Percentiles rank a stretch among this genome's conserved stretches.
Evolutionary conservation across 2,888 invertebrate species (phyloP).

Genomic region (Ichneumon xanthorius): DNA sequence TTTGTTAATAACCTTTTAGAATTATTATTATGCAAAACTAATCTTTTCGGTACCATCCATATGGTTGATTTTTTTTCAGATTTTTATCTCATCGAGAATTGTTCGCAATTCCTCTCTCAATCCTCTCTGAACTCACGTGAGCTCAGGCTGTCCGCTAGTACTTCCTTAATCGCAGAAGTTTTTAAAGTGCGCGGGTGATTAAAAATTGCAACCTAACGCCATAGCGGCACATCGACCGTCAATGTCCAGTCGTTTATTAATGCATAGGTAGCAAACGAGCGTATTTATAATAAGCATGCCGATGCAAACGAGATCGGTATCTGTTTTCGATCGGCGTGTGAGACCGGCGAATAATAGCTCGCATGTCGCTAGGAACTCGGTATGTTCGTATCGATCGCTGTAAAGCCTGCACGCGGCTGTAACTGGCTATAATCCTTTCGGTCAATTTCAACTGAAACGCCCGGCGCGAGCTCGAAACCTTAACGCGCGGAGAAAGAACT

Average conservation of each 20-base stretch:
- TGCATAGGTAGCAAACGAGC: background rate
- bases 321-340: slow-evolving; percentile 17
- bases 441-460: slow-evolving; percentile 20
- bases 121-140: too few species aligned
- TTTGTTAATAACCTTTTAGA: too few species aligned
- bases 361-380: slow-evolving; percentile 44
- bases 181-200: background rate
- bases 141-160: too few species aligned
- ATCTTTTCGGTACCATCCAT: too few species aligned
- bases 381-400: slow-evolving; percentile 55
- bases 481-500: background rate
- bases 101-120: too few species aligned
- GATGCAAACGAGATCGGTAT: slow-evolving; percentile 28
- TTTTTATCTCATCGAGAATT: too few species aligned
- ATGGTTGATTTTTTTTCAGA: too few species aligned
- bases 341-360: slow-evolving; percentile 30
- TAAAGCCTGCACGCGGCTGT: slow-evolving; percentile 36
- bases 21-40: too few species aligned
- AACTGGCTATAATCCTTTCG: slow-evolving; percentile 26
- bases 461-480: background rate
- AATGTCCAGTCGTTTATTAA: slow-evolving; percentile 13
- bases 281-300: slow-evolving; percentile 9
- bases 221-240: background rate
- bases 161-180: background rate
- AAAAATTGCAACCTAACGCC: background rate